Conservation (phyloP, 2,888 invertebrate genomes). For the Eucera pruinosa region DNA sequence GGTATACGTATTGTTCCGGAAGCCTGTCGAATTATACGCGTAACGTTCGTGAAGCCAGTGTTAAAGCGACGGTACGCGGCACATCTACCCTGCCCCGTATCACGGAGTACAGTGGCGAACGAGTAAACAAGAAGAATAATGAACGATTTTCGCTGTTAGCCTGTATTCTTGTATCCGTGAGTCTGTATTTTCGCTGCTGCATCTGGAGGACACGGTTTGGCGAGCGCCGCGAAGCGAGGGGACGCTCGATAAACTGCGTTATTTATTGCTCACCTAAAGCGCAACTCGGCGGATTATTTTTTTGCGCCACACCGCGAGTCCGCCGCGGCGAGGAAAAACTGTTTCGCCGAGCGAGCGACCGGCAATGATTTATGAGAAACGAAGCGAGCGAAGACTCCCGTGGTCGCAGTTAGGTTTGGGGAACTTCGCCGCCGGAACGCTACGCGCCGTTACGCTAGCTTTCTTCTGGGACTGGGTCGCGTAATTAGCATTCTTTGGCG, state of each 20-base stretch:
- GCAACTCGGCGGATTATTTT: conserved; percentile 27
- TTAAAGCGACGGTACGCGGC: too few relatives aligned
- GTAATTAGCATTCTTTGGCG: too few relatives aligned
- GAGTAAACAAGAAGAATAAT: too few relatives aligned
- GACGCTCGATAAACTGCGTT: conserved; percentile 62
- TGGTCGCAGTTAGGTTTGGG: conserved; percentile 21
- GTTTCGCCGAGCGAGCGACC: conserved; percentile 15
- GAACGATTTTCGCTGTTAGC: too few relatives aligned
- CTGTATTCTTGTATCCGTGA: too few relatives aligned
- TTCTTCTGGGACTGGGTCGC: background rate
- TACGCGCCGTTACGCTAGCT: conserved; percentile 12
- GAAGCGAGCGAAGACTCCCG: background rate
- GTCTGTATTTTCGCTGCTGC: too few relatives aligned
- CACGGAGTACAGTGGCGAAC: too few relatives aligned
- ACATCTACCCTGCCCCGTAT: too few relatives aligned
- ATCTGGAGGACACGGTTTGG: conserved; percentile 57
- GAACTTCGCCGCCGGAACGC: background rate
- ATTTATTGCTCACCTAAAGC: conserved; percentile 56
- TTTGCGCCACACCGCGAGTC: background rate
- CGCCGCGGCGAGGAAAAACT: conserved; percentile 21
- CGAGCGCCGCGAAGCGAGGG: conserved; percentile 46
- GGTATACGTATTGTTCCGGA: too few relatives aligned
- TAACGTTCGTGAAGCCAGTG: too few relatives aligned
- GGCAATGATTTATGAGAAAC: conserved; percentile 36
- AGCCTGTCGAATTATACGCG: too few relatives aligned